Evolutionary conservation across 2,797 vertebrate species (phyloP).

Genomic region (Chromobotia macracanthus): DNA sequence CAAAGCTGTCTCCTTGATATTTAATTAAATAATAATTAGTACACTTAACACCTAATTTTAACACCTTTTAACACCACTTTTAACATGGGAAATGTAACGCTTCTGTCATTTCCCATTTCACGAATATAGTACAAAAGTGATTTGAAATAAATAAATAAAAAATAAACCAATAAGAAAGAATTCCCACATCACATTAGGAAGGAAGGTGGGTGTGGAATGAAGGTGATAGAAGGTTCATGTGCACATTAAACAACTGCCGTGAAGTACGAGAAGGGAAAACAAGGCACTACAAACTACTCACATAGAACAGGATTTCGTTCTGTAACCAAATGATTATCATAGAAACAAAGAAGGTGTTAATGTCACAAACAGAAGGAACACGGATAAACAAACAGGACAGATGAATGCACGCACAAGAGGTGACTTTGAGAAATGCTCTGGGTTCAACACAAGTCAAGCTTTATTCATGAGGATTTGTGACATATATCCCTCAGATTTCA

Average conservation of each 20-base stretch:
- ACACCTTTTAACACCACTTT: too few species aligned
- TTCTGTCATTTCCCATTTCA: too few species aligned
- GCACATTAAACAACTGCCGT: conserved; percentile 16
- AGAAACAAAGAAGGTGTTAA: conserved; percentile 77
- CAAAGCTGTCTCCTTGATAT: too few species aligned
- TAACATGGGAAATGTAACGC: too few species aligned
- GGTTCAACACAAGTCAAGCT: conserved; percentile 7
- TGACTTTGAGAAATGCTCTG: neutral
- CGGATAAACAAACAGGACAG: conserved; percentile 36
- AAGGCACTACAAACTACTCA: conserved; percentile 84
- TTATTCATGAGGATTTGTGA: neutral
- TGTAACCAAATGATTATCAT: conserved; percentile 78
- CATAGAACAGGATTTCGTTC: conserved; percentile 85
- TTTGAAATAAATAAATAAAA: too few species aligned
- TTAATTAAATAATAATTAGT: too few species aligned
- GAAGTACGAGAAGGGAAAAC: conserved; percentile 51
- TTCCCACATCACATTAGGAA: neutral
- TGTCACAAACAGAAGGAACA: conserved; percentile 63
- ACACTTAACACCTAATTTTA: too few species aligned
- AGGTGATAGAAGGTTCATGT: neutral
- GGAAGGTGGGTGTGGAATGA: neutral
- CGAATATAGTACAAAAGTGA: too few species aligned
- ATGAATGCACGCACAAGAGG: conserved; percentile 30
- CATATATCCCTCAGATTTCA: neutral
- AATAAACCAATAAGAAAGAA: neutral